Conservation (phyloP, 1,140 invertebrate species). For the Wiebesia pumilae region DNA sequence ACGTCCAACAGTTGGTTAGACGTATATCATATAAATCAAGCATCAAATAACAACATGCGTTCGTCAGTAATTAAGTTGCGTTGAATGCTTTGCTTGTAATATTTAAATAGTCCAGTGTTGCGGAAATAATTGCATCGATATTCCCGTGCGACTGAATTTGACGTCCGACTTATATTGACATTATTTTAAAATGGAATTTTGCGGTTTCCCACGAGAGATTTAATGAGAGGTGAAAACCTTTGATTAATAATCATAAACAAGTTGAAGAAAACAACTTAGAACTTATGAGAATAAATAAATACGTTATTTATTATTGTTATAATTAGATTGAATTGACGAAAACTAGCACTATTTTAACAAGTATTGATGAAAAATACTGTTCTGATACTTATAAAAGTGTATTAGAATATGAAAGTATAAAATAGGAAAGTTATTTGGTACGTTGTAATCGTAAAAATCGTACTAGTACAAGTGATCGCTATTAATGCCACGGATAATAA, state of each 20-base stretch:
- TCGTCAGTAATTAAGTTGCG: not conserved
- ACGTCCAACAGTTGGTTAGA: not conserved
- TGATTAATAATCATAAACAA: conserved; percentile 3
- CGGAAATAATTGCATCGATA: not conserved
- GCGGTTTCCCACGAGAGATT: not conserved
- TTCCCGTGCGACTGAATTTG: not conserved
- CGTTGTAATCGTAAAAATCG: not conserved
- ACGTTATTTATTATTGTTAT: not conserved
- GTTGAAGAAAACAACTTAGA: not conserved
- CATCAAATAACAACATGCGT: not conserved
- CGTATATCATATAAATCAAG: not conserved
- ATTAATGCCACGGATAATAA: not conserved
- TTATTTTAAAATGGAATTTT: conserved; percentile 16
- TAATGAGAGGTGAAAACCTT: conserved; percentile 3
- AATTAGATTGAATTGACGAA: not conserved
- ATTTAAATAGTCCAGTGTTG: not conserved
- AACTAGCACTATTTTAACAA: not conserved
- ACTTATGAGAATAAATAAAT: conserved; percentile 1
- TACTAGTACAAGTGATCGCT: not conserved
- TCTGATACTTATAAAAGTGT: not conserved
- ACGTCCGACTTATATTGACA: not conserved
- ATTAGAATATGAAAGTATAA: not conserved
- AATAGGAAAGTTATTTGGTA: conserved; percentile 10
- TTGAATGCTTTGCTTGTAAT: not conserved
- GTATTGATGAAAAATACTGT: not conserved